Conservation (phyloP, 2,797 vertebrate species). For the Pelobates cultripes region DNA sequence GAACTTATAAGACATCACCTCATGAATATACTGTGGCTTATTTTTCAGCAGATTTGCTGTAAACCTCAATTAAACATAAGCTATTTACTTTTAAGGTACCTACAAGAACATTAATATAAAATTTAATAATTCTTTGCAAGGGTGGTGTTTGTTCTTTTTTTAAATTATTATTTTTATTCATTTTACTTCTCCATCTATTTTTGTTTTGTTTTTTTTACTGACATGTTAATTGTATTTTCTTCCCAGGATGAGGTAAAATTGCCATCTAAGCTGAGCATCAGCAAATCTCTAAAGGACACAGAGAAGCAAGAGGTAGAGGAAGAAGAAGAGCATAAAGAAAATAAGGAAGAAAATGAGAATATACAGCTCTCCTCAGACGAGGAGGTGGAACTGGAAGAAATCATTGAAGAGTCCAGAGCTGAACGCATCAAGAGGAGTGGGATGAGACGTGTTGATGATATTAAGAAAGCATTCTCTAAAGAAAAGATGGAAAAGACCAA, state of each 20-base stretch:
- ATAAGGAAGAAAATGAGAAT: conserved; percentile 79
- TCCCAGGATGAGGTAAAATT: conserved; percentile 89
- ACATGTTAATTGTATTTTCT: conserved; percentile 52
- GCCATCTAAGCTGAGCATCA: conserved; percentile 86
- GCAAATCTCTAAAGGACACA: conserved; percentile 81
- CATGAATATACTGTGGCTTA: too few relatives aligned
- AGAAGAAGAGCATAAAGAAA: conserved; percentile 73
- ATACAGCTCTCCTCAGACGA: conserved; percentile 85
- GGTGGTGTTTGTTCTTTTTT: too few relatives aligned
- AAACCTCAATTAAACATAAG: too few relatives aligned
- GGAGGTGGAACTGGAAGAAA: conserved; percentile 93
- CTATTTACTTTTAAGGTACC: too few relatives aligned
- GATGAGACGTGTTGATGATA: conserved; percentile 88
- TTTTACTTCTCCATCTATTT: too few relatives aligned
- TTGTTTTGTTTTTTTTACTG: neutral
- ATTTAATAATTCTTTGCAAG: too few relatives aligned
- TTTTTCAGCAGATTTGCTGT: too few relatives aligned
- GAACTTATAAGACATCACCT: too few relatives aligned
- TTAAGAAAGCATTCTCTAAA: conserved; percentile 97
- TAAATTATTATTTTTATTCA: too few relatives aligned
- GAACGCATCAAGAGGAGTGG: conserved; percentile 89
- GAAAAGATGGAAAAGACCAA: conserved; percentile 95
- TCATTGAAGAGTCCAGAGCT: conserved; percentile 91
- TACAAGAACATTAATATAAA: too few relatives aligned
- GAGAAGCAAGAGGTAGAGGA: conserved; percentile 77